Evolutionary conservation across 1,140 invertebrate genomes (phyloP).

Genomic region (Pseudomyrmex concolor): DNA sequence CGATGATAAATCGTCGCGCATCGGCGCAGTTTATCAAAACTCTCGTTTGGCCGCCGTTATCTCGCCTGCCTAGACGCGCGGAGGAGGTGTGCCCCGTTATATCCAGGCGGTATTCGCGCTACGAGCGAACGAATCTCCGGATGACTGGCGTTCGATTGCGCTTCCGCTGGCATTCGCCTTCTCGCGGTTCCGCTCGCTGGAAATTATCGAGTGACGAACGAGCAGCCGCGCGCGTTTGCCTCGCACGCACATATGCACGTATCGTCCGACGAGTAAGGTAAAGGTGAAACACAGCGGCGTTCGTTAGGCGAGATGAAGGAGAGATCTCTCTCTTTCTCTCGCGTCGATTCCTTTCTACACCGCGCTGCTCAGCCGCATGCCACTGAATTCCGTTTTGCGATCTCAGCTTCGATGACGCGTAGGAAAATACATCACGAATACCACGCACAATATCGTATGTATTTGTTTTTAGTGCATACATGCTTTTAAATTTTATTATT

Average conservation of each 20-base stretch:
- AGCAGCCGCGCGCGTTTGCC: constrained; percentile 19
- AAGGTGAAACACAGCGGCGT: constrained; percentile 5
- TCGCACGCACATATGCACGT: neutral
- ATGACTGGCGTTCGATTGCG: constrained; percentile 56
- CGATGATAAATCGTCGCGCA: constrained; percentile 37
- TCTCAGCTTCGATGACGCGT: neutral
- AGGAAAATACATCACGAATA: constrained; percentile 9
- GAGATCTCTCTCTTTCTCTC: neutral
- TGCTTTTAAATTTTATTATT: neutral
- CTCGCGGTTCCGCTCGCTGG: constrained; percentile 44
- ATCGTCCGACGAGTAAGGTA: constrained; percentile 4
- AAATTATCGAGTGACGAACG: constrained; percentile 50
- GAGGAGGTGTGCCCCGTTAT: constrained; percentile 55
- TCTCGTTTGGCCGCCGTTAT: constrained; percentile 56
- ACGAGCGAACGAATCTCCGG: constrained; percentile 45
- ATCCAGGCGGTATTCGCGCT: constrained; percentile 29
- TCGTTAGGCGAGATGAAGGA: constrained; percentile 3
- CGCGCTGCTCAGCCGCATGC: neutral
- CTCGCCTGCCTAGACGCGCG: constrained; percentile 50
- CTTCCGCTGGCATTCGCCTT: constrained; percentile 50
- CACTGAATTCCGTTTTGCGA: constrained; percentile 22
- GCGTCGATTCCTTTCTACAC: constrained; percentile 4
- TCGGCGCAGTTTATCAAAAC: constrained; percentile 53
- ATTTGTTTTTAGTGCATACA: neutral
- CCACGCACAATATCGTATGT: neutral